These are phyloP conservation scores for Lordiphosa andalusiaca DNA, from an alignment of 2,888 invertebrate genomes.

Conservation along the genomic window DNA sequence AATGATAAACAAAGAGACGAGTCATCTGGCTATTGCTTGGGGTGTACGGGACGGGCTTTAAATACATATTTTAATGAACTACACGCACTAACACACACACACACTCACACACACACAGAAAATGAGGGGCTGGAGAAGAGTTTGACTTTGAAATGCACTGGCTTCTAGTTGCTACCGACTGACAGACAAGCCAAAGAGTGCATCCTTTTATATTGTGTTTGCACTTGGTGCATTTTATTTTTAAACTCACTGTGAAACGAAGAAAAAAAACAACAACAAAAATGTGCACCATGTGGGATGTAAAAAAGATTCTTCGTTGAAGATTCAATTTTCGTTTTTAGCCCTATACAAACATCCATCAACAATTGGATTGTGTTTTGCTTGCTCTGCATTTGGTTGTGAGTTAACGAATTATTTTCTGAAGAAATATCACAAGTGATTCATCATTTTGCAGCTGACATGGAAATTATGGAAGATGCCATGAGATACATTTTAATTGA, in stretches of 20 bases:
- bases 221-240: conserved; percentile 64
- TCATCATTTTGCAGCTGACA: conserved; percentile 20
- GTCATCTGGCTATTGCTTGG: conserved; percentile 33
- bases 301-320: conserved; percentile 23
- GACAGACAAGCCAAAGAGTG: conserved; percentile 27
- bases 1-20: conserved; percentile 57
- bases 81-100: conserved; percentile 10
- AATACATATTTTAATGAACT: conserved; percentile 68
- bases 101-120: too few relatives aligned
- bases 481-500: too few relatives aligned
- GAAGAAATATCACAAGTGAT: conserved; percentile 30
- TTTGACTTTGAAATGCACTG: conserved; percentile 56
- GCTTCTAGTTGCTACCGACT: conserved; percentile 19
- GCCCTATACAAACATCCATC: conserved; percentile 33
- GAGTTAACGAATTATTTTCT: conserved; percentile 13
- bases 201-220: conserved; percentile 63
- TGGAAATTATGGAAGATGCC: conserved; percentile 29
- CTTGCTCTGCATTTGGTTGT: conserved; percentile 15
- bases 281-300: conserved; percentile 31
- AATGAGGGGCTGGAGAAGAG: too few relatives aligned
- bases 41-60: conserved; percentile 13
- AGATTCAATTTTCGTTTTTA: conserved; percentile 34
- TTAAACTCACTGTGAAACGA: conserved; percentile 45
- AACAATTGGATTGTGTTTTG: conserved; percentile 27
- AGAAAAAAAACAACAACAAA: conserved; percentile 18